A percentile compares a stretch with the other conserved stretches of the same genome.
phyloP scores from a whole-genome alignment of 2,113 vertebrate genomes.

The Amblyopsis rosae region DNA sequence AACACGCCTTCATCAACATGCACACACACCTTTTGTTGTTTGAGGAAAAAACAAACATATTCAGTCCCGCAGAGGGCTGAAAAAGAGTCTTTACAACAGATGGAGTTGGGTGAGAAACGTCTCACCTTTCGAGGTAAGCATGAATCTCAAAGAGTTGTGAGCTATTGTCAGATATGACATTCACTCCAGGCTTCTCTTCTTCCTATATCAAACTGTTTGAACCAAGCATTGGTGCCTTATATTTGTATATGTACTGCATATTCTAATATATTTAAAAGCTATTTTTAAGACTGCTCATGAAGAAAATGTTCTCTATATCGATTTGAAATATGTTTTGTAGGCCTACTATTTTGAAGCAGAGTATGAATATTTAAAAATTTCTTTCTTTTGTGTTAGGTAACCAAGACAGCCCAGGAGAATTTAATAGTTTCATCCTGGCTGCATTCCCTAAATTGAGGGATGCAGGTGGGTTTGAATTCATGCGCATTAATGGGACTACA shows the following conservation, averaged over 20 bases:
- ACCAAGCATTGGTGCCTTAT: too few relatives aligned
- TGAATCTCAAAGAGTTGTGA: background rate
- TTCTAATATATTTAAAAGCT: too few relatives aligned
- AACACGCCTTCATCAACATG: background rate
- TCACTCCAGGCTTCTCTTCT: background rate
- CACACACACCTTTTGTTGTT: background rate
- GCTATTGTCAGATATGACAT: background rate
- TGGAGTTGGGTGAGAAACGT: constrained; percentile 2
- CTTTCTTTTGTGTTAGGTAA: constrained; percentile 4
- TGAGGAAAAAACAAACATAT: background rate
- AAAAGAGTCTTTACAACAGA: background rate
- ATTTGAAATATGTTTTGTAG: background rate
- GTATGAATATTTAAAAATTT: background rate
- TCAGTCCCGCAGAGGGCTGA: background rate
- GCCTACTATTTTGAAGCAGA: background rate
- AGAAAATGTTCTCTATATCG: too few relatives aligned
- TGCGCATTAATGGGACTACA: background rate
- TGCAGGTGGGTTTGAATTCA: background rate
- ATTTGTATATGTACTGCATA: too few relatives aligned
- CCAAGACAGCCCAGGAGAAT: constrained; percentile 1
- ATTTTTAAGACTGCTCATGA: too few relatives aligned
- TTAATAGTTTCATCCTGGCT: background rate
- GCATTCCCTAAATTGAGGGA: constrained; percentile 13
- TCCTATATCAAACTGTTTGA: too few relatives aligned
- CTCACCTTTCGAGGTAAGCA: background rate